phyloP scores from a whole-genome alignment of 1,140 invertebrate genomes.

The Archivesica marissinica region DNA sequence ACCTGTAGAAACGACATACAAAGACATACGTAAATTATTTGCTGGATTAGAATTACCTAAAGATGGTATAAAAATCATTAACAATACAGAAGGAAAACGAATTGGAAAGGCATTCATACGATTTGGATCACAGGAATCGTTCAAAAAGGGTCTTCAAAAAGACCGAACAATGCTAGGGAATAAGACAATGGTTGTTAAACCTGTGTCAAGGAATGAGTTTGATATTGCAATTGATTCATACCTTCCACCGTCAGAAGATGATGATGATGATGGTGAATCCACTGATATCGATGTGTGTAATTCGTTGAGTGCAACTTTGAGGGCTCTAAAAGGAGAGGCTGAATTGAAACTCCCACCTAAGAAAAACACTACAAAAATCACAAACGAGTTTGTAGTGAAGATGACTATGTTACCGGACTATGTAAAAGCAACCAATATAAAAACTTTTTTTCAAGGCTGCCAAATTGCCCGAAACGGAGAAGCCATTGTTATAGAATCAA shows the following conservation, averaged over 20 bases:
- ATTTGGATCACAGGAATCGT: conserved; percentile 88
- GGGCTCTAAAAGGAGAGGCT: conserved; percentile 27
- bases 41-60: conserved; percentile 90
- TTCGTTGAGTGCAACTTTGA: conserved; percentile 31
- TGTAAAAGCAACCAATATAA: conserved; percentile 66
- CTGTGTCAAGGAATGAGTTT: conserved; percentile 76
- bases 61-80: conserved; percentile 93
- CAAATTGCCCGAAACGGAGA: conserved; percentile 78
- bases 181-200: conserved; percentile 74
- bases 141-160: conserved; percentile 88
- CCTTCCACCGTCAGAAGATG: conserved; percentile 54
- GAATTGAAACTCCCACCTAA: neutral
- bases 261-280: conserved; percentile 10
- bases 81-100: conserved; percentile 90
- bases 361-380: conserved; percentile 25
- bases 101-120: conserved; percentile 92
- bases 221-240: conserved; percentile 76
- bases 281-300: conserved; percentile 34
- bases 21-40: conserved; percentile 92
- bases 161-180: conserved; percentile 83
- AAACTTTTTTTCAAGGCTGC: conserved; percentile 69
- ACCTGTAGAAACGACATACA: conserved; percentile 78
- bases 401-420: conserved; percentile 70
- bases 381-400: conserved; percentile 48
- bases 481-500: conserved; percentile 88